Percentiles rank a stretch among this genome's conserved stretches.
Evolutionary conservation across 2,888 invertebrate genomes (phyloP).

Genomic region (Acronicta leporina): DNA sequence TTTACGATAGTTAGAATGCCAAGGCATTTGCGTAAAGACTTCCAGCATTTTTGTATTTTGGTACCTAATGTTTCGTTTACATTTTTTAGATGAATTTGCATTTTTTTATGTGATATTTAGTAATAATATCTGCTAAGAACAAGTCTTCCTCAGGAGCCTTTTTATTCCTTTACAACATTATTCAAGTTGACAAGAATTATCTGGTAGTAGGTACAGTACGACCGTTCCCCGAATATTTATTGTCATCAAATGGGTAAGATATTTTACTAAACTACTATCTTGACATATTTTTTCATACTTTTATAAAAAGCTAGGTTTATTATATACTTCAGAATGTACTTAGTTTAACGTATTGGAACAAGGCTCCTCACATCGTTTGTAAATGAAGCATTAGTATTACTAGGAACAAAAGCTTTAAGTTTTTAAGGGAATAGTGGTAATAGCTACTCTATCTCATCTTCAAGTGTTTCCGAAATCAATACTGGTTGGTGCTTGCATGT

Average conservation of each 20-base stretch:
- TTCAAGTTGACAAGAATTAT: no score
- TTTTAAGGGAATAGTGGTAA: constrained; percentile 12
- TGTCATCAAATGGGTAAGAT: no score
- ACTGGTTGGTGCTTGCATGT: constrained; percentile 33
- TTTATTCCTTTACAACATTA: no score
- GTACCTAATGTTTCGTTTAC: constrained; percentile 11
- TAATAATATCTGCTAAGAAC: no score
- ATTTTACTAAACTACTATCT: no score
- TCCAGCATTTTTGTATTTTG: constrained; percentile 20
- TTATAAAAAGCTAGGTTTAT: no score
- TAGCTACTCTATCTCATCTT: constrained; percentile 10
- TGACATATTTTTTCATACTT: no score
- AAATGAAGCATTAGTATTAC: constrained; percentile 16
- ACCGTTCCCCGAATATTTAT: no score
- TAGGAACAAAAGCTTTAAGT: constrained; percentile 33
- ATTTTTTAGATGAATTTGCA: not conserved
- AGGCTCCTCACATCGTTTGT: not conserved
- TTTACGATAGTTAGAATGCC: constrained; percentile 10
- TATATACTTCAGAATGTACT: no score
- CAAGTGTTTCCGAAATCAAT: constrained; percentile 11
- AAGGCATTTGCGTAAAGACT: constrained; percentile 13
- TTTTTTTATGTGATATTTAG: not conserved
- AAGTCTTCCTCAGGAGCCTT: no score
- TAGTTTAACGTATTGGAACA: no score
- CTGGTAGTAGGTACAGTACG: no score